Evolutionary conservation across 2,888 invertebrate genomes (phyloP), one percentile per base, ranked within the genome.

Genomic region (Lomographa bimaculata): DNA sequence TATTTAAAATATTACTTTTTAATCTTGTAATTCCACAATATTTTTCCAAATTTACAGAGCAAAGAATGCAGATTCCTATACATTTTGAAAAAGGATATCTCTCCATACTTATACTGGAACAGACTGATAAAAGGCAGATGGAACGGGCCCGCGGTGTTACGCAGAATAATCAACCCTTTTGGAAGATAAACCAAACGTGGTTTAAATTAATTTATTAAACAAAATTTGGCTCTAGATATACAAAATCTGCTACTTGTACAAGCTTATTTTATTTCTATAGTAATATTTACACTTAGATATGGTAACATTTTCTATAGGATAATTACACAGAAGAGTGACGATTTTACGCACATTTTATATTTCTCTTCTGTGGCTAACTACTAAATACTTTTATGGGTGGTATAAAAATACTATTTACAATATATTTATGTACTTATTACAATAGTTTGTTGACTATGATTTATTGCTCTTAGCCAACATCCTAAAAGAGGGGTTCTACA

Each of bases 81-180:
- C 69, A 69, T 92, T 2, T 68, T 98, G 84, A 98, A 98, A 75
- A 95, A 93, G 60, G 90, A 95, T 42, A 46, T 95, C 0, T 93
- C 98, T 90, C 98, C 98, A 0, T 64, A 89, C 4, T 65, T 98
- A 0, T 99, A 99, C 69, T 99, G 98, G 98, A 87, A 93, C 37
- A 74, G 93, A 11, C 92, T 98, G 91, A 69, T 97, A 5, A 95
- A 92, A 40, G 96, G 96, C 0, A 82, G 91, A 46, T 97, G 95
- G 95, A 92, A 94, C 66, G 96, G 96, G 3, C 94, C 95, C 0
- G 85, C 72, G 8, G 55, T 64, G 0, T 61, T 93, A 20, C 85
- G 94, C 28, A 92, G 90, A 65, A 48, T 92, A 0, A 63, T 90
- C 8, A 54, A 54, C 19, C 54, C 54, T 0, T 47, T 51, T 5